Evolutionary conservation across 2,888 invertebrate genomes (phyloP), one percentile per base, ranked within the genome.

Genomic region (Prosopocoilus inquinatus): DNA sequence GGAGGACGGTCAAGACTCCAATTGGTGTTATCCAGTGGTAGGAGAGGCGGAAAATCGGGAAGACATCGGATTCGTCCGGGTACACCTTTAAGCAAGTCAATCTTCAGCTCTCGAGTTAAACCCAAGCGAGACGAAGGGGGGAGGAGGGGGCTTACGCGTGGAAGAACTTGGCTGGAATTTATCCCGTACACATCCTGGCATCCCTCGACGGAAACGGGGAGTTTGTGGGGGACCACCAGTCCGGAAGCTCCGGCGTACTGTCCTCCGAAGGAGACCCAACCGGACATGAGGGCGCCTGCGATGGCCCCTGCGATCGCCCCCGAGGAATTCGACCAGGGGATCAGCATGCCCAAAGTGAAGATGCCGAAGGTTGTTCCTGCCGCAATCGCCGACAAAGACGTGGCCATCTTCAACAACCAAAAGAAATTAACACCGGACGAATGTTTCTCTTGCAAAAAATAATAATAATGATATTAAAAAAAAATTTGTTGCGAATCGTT

Each of bases 11-110:
- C 0, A 81, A 47, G 0, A 88, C 80, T 0, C 91, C 91, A 48
- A 90, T 79, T 0, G 89, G 87, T 36, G 90, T 87, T 55, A 91
- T 87, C 91, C 91, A 91, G 71, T 90, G 86, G 74, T 90, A 92
- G 0, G 91, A 91, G 43, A 92, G 69, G 8, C 89, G 84, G 76
- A 90, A 91, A 9, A 91, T 71, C 0, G 89, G 88, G 72, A 90
- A 91, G 45, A 88, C 80, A 48, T 77, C 71, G 2, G 81, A 80
- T 69, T 81, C 80, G 59, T 81, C 78, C 2, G 73, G 65, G 55
- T 65, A 65, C 16, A 47, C 15, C 65, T 66, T 28, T 3, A 28
- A 2, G 20, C 4, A 7, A 5, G 20, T 28, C 7, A 28, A 28
- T 28, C 3, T 5, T 28, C 1, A 28, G 20, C n/a, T n/a, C n/a